Conservation (phyloP, 1,140 invertebrate species). For the Diabrotica virgifera region DNA sequence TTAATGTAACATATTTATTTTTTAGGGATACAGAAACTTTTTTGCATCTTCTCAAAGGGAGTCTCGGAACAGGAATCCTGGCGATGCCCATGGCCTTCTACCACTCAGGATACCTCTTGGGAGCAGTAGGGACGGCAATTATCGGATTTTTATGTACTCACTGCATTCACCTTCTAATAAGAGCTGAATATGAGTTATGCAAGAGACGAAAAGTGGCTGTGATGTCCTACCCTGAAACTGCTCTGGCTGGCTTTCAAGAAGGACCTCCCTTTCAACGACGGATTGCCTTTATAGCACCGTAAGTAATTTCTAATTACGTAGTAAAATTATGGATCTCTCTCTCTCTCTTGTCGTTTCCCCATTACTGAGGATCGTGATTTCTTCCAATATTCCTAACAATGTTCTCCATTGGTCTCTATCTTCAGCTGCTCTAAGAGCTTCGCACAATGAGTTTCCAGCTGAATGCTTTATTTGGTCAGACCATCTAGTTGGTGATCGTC, state of each 20-base stretch:
- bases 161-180: slow-evolving; percentile 73
- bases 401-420: too few species aligned
- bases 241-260: slow-evolving; percentile 65
- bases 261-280: slow-evolving; percentile 62
- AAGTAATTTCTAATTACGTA: slow-evolving; percentile 49
- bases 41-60: slow-evolving; percentile 80
- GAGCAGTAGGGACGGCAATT: slow-evolving; percentile 63
- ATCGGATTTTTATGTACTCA: slow-evolving; percentile 76
- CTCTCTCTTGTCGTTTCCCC: too few species aligned
- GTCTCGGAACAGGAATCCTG: slow-evolving; percentile 85
- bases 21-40: slow-evolving; percentile 74
- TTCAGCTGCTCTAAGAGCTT: too few species aligned
- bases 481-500: too few species aligned
- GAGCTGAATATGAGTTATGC: slow-evolving; percentile 67
- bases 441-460: too few species aligned
- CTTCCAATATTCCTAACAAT: too few species aligned
- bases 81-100: slow-evolving; percentile 85
- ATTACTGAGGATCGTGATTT: too few species aligned
- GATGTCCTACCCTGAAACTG: slow-evolving; percentile 68
- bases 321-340: too few species aligned
- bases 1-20: slow-evolving; percentile 24
- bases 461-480: too few species aligned
- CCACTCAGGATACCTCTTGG: slow-evolving; percentile 70
- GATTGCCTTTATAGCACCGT: slow-evolving; percentile 60
- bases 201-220: slow-evolving; percentile 64